These are phyloP conservation scores for Mactromeris polynyma DNA, from an alignment of 2,888 invertebrate genomes.

Conservation along the genomic window DNA sequence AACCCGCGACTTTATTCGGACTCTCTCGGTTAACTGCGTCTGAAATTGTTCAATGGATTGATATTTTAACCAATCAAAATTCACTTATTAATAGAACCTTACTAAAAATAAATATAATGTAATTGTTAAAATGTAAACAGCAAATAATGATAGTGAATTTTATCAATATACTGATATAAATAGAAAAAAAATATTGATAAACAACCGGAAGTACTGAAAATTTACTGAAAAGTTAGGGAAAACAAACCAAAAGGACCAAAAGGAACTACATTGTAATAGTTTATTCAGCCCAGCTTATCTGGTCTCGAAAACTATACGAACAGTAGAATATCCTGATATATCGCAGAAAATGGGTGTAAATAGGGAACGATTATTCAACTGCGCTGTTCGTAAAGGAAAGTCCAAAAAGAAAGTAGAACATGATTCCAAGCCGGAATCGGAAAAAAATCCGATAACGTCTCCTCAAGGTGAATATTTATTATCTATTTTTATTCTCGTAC, in stretches of 20 bases:
- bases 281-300: conserved; percentile 60
- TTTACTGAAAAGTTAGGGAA: no score
- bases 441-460: neutral
- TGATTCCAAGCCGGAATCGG: neutral
- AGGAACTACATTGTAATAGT: conserved; percentile 20
- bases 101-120: conserved; percentile 62
- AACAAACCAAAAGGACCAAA: no score
- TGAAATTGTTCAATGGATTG: neutral
- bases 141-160: conserved; percentile 71
- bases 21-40: neutral
- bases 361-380: neutral
- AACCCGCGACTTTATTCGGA: neutral
- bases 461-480: neutral
- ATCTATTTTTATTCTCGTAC: neutral
- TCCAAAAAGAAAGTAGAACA: conserved; percentile 20
- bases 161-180: conserved; percentile 15
- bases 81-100: conserved; percentile 42
- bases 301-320: no score
- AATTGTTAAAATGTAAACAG: conserved; percentile 38
- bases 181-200: no score
- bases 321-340: conserved; percentile 30
- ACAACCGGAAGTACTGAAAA: conserved; percentile 21
- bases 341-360: conserved; percentile 36
- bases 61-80: conserved; percentile 41
- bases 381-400: neutral